Evolutionary conservation across 2,113 vertebrate genomes (phyloP).

Genomic region (Aix galericulata): DNA sequence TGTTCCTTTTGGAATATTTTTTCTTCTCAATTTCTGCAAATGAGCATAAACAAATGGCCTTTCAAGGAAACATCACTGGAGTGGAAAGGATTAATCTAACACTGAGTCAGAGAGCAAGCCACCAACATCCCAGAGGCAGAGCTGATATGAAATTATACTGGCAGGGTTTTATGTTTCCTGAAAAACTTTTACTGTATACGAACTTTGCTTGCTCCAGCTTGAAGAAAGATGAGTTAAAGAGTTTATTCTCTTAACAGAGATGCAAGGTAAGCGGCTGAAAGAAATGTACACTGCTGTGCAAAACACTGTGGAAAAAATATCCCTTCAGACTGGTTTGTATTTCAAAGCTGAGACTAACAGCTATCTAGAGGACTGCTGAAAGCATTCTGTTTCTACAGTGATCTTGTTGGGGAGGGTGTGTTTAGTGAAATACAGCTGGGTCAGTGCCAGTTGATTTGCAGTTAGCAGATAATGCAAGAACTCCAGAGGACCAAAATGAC

Average conservation of each 20-base stretch:
- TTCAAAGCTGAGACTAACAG: background rate
- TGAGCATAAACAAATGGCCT: background rate
- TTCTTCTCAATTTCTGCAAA: background rate
- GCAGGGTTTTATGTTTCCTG: background rate
- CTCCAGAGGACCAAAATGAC: background rate
- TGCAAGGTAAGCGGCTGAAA: background rate
- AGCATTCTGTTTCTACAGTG: background rate
- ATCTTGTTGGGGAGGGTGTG: background rate
- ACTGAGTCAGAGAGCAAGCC: background rate
- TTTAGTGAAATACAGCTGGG: slow-evolving; percentile 15
- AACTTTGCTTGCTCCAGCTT: background rate
- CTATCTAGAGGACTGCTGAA: background rate
- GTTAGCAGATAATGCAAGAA: background rate
- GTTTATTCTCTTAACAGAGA: background rate
- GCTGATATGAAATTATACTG: background rate
- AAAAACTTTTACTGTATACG: background rate
- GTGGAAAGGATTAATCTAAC: background rate
- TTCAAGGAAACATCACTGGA: background rate
- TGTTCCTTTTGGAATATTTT: background rate
- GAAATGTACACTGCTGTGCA: background rate
- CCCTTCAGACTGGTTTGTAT: background rate
- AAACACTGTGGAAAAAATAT: background rate
- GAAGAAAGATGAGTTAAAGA: slow-evolving; percentile 13
- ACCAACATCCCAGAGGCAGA: background rate
- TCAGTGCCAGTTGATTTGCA: slow-evolving; percentile 27